Conservation (phyloP, 2,888 invertebrate species). For the Clunio marinus region DNA sequence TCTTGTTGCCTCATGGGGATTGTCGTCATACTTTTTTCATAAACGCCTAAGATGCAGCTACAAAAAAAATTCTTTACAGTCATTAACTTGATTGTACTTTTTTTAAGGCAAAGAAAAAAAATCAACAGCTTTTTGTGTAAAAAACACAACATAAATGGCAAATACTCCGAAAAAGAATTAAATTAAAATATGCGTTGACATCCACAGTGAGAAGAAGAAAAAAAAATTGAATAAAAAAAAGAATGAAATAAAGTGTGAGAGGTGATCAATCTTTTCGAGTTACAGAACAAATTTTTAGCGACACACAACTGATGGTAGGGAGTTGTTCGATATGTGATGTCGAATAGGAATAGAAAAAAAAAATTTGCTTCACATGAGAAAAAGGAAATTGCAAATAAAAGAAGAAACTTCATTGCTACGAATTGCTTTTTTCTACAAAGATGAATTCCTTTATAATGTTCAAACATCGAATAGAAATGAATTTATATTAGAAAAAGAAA, state of each 20-base stretch:
- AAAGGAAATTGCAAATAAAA: constrained; percentile 33
- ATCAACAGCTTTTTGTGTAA: constrained; percentile 12
- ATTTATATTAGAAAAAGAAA: no score
- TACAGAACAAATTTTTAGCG: constrained; percentile 35
- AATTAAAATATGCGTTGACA: constrained; percentile 39
- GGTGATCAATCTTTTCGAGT: constrained; percentile 33
- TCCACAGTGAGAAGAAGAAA: constrained; percentile 14
- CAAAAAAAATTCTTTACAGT: not conserved
- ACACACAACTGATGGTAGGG: constrained; percentile 15
- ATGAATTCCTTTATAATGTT: no score
- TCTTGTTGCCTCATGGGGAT: not conserved
- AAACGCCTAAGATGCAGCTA: not conserved
- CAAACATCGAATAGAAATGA: no score
- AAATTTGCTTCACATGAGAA: not conserved
- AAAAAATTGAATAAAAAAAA: constrained; percentile 36
- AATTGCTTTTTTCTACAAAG: constrained; percentile 10
- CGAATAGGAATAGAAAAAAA: not conserved
- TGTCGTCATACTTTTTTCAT: not conserved
- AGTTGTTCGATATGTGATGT: not conserved
- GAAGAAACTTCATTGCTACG: constrained; percentile 2
- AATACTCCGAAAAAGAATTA: constrained; percentile 25
- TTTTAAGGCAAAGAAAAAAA: not conserved
- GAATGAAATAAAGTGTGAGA: constrained; percentile 29
- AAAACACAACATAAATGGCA: not conserved
- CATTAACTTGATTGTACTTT: constrained; percentile 3